Conservation (phyloP, 2,888 invertebrate genomes). For the Drymonia ruficornis region DNA sequence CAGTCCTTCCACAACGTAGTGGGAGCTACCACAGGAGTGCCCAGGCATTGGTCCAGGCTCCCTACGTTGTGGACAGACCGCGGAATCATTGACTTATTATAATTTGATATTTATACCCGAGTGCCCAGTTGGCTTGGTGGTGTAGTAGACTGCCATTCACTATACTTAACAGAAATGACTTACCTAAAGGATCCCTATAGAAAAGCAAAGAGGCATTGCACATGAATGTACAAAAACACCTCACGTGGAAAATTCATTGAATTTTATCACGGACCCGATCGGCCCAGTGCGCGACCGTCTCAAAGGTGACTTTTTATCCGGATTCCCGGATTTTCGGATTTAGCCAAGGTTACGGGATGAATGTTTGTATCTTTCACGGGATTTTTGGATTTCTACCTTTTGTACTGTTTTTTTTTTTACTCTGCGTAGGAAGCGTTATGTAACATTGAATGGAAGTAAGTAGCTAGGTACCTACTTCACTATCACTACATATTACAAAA, state of each 20-base stretch:
- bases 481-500: too few relatives aligned
- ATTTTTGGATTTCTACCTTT: background rate
- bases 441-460: too few relatives aligned
- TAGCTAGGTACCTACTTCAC: too few relatives aligned
- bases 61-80: too few relatives aligned
- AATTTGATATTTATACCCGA: too few relatives aligned
- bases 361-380: background rate
- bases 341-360: conserved; percentile 3
- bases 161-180: background rate
- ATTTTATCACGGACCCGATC: conserved; percentile 14
- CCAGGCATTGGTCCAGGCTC: too few relatives aligned
- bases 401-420: background rate
- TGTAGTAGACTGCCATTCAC: too few relatives aligned
- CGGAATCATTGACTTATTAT: too few relatives aligned
- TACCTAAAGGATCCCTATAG: background rate
- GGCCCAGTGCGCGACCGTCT: conserved; percentile 17
- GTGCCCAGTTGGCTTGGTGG: too few relatives aligned
- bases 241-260: conserved; percentile 12
- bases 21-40: too few relatives aligned
- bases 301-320: conserved; percentile 19
- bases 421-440: too few relatives aligned
- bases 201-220: background rate
- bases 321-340: conserved; percentile 16
- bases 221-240: background rate
- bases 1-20: too few relatives aligned